Conservation (phyloP, 1,140 invertebrate genomes). For the Archegozetes longisetosus region DNA sequence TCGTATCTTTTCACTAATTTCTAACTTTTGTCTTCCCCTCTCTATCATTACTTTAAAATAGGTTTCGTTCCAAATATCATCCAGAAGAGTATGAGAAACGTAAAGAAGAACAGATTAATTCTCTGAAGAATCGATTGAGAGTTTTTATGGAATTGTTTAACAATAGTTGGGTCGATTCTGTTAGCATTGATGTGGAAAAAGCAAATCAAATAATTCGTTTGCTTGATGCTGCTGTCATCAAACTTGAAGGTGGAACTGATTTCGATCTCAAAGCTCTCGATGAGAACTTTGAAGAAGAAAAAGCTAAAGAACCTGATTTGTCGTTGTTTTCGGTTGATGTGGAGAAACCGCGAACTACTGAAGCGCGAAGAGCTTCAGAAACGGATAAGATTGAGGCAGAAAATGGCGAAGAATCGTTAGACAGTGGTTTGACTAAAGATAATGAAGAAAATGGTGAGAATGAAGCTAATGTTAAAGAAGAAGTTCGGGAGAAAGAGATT, state of each 20-base stretch:
- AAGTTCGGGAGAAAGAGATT: constrained; percentile 27
- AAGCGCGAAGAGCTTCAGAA: background rate
- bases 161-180: constrained; percentile 49
- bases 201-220: constrained; percentile 69
- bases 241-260: constrained; percentile 90
- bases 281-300: constrained; percentile 25
- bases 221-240: constrained; percentile 89
- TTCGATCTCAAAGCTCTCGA: constrained; percentile 74
- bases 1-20: too few relatives aligned
- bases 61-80: constrained; percentile 98
- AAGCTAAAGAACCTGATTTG: constrained; percentile 9
- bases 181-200: constrained; percentile 72
- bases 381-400: background rate
- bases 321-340: constrained; percentile 15
- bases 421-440: constrained; percentile 2
- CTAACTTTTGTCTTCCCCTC: too few relatives aligned
- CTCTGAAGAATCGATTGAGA: constrained; percentile 70
- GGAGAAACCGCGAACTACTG: background rate
- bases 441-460: constrained; percentile 14
- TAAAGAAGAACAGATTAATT: constrained; percentile 65
- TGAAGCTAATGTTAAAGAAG: constrained; percentile 22
- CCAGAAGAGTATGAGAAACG: constrained; percentile 84
- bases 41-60: too few relatives aligned
- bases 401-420: background rate
- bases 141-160: constrained; percentile 76